These are phyloP conservation scores for Callocephalon fimbriatum DNA, from an alignment of 2,113 vertebrate species.

Conservation along the genomic window DNA sequence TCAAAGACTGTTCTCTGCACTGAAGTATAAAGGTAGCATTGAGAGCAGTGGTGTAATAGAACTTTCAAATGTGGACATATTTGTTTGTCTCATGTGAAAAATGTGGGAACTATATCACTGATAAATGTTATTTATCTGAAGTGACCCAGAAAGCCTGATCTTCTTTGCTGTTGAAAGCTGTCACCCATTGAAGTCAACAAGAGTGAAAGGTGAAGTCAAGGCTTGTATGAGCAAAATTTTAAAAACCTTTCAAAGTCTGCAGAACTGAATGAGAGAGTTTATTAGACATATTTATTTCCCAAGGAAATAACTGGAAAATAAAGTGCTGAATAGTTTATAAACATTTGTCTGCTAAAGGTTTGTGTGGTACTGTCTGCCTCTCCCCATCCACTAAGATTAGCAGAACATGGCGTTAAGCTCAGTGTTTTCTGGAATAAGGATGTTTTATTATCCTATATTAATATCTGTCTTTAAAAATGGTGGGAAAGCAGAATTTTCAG, in stretches of 20 bases:
- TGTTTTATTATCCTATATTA: background rate
- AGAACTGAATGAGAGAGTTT: background rate
- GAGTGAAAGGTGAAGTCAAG: background rate
- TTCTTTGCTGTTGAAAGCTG: background rate
- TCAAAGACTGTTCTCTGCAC: background rate
- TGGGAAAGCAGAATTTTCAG: slow-evolving; percentile 20
- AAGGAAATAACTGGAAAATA: background rate
- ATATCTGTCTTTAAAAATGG: background rate
- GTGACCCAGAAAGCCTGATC: background rate
- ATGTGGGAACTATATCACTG: background rate
- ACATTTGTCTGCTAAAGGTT: background rate
- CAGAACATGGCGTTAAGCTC: background rate
- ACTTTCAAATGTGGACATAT: background rate
- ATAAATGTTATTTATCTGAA: background rate
- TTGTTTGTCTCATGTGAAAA: background rate
- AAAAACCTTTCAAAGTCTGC: background rate
- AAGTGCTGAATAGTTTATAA: background rate
- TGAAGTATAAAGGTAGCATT: background rate
- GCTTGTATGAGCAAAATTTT: background rate
- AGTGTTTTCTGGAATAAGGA: background rate
- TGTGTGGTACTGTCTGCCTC: background rate
- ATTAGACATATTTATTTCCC: background rate
- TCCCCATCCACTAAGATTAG: background rate
- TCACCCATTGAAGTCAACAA: background rate
- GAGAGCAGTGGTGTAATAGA: background rate